phyloP scores from a whole-genome alignment of 2,113 vertebrate species.

The Tyrannus savana region DNA sequence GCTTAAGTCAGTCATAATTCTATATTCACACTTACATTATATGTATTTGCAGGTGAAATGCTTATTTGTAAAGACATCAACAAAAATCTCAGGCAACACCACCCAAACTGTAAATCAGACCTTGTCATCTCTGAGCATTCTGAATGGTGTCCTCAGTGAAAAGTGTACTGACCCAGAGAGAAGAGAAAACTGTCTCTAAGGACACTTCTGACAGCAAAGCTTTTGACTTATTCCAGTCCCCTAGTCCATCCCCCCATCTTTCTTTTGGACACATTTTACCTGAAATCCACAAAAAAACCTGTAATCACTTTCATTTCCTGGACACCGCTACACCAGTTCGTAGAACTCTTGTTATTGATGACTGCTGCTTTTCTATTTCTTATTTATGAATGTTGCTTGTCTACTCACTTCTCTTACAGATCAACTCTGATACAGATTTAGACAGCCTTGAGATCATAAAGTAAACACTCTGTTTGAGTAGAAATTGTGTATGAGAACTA shows the following conservation, averaged over 20 bases:
- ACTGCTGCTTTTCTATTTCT: background rate
- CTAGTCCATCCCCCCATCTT: fast-evolving
- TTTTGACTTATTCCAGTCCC: background rate
- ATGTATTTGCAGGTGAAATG: background rate
- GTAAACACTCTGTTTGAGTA: background rate
- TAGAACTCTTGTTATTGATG: background rate
- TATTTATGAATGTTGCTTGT: background rate
- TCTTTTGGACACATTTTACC: background rate
- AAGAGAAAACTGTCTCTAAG: background rate
- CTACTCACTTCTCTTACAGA: background rate
- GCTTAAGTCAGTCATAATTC: background rate
- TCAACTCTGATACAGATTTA: background rate
- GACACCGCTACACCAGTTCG: background rate
- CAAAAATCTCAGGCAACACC: background rate
- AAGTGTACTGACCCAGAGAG: background rate
- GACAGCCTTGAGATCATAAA: background rate
- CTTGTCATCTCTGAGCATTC: background rate
- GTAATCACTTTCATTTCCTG: background rate
- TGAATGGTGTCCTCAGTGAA: background rate
- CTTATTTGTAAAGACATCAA: background rate
- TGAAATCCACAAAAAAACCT: background rate
- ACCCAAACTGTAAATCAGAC: background rate
- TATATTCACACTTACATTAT: background rate
- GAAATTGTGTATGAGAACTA: background rate
- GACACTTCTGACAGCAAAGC: background rate